A percentile compares a stretch with the other conserved stretches of the same genome.
These are phyloP conservation scores for Cataglyphis rosenhaueri DNA, from an alignment of 2,888 invertebrate genomes.

Conservation along the genomic window DNA sequence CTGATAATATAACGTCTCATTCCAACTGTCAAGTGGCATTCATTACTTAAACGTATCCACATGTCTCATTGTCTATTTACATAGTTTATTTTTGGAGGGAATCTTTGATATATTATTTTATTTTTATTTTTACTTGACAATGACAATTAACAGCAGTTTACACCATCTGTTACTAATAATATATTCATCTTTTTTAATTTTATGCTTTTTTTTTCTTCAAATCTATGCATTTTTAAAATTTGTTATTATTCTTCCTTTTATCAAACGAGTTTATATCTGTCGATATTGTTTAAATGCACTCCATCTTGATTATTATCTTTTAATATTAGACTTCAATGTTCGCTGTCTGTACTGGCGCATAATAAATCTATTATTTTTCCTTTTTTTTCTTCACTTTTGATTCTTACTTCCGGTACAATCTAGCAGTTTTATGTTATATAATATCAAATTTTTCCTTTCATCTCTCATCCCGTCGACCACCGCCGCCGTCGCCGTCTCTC, in stretches of 20 bases:
- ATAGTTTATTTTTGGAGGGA: neutral
- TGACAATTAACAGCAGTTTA: neutral
- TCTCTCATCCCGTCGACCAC: slow-evolving; percentile 25
- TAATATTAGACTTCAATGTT: slow-evolving; percentile 58
- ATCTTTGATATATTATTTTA: neutral
- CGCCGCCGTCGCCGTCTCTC: slow-evolving; percentile 17
- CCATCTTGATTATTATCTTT: slow-evolving; percentile 29
- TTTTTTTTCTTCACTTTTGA: slow-evolving; percentile 24
- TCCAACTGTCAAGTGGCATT: neutral
- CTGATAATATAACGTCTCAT: neutral
- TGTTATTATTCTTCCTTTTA: neutral
- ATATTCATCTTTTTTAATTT: neutral
- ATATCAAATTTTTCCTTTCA: slow-evolving; percentile 58
- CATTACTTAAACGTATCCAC: neutral
- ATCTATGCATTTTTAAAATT: neutral
- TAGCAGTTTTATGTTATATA: slow-evolving; percentile 37
- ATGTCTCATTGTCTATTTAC: neutral
- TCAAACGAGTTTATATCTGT: neutral
- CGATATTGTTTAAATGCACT: slow-evolving; percentile 38
- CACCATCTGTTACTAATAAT: neutral
- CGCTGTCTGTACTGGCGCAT: slow-evolving; percentile 29
- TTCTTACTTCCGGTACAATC: slow-evolving; percentile 4
- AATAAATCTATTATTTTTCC: slow-evolving; percentile 59
- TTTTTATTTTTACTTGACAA: neutral
- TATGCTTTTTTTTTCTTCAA: neutral